Conservation (phyloP, 2,797 vertebrate species). For the Phalanger gymnotis region DNA sequence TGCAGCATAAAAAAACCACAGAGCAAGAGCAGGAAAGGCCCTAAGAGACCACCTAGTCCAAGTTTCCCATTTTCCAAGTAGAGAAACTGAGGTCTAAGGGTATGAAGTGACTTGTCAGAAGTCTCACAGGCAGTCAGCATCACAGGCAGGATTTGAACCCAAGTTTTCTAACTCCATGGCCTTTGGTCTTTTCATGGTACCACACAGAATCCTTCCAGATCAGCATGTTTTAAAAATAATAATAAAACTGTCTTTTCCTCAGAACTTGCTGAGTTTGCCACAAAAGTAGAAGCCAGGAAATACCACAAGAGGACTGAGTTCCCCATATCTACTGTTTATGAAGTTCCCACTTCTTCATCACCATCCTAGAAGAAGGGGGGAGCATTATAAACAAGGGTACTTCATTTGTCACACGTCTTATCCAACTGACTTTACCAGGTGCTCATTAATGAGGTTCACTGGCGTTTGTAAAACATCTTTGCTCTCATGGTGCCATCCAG, state of each 20-base stretch:
- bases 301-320: not conserved
- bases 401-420: not conserved
- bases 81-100: not conserved
- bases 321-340: not conserved
- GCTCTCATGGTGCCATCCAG: not conserved
- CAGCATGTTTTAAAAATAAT: not conserved
- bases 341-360: not conserved
- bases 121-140: not conserved
- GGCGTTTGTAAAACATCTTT: not conserved
- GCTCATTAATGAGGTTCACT: not conserved
- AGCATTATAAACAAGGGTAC: not conserved
- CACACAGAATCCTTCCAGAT: not conserved
- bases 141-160: not conserved
- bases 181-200: not conserved
- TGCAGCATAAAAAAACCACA: too few relatives aligned
- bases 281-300: not conserved
- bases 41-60: not conserved
- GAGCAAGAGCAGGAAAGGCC: not conserved
- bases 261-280: not conserved
- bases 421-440: not conserved
- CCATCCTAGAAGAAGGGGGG: not conserved
- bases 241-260: not conserved
- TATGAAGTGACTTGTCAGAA: not conserved
- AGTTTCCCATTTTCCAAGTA: not conserved
- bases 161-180: not conserved